These are phyloP conservation scores for Amphiura filiformis DNA, from an alignment of 35 echinoderm and acorn worm species.

Conservation along the genomic window DNA sequence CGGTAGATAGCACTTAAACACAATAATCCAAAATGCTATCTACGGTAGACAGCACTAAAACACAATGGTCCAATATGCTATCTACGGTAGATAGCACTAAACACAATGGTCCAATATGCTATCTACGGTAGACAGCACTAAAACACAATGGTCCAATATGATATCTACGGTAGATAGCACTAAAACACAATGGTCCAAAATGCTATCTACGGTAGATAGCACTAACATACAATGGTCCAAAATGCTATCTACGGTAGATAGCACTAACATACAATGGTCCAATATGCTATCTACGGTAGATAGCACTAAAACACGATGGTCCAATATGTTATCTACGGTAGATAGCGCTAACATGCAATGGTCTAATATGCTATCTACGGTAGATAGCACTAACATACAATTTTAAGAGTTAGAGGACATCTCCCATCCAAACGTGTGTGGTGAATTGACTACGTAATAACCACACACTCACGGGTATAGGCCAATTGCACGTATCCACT, in stretches of 20 bases:
- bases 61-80: neutral
- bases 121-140: neutral
- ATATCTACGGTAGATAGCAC: neutral
- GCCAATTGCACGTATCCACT: too few species aligned
- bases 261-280: neutral
- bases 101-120: neutral
- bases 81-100: neutral
- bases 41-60: neutral
- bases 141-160: neutral
- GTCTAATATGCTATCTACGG: neutral
- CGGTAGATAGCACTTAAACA: neutral
- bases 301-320: neutral
- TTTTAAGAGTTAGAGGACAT: too few species aligned
- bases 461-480: too few species aligned
- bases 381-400: too few species aligned
- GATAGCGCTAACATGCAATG: neutral
- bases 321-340: constrained; percentile 1
- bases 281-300: neutral
- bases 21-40: neutral
- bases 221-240: neutral
- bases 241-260: neutral
- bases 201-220: neutral
- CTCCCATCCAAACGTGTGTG: too few species aligned
- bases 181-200: neutral
- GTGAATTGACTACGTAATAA: too few species aligned